Conservation (phyloP, 2,888 invertebrate genomes). For the Axea sp. region DNA sequence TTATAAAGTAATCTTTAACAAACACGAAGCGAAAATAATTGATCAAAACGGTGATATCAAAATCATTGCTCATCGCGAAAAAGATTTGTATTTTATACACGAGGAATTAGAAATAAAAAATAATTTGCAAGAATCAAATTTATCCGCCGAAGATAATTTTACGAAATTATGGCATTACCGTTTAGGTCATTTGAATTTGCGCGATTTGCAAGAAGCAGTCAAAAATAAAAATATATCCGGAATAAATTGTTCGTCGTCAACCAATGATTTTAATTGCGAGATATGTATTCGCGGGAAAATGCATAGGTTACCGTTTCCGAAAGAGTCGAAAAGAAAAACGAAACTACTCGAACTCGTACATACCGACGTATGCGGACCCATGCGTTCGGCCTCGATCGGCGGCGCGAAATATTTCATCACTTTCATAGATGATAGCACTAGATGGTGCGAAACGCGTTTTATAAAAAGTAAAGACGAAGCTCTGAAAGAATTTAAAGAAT, state of each 20-base stretch:
- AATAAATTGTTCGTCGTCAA: background rate
- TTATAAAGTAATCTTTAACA: background rate
- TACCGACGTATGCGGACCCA: constrained; percentile 66
- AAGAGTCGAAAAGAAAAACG: background rate
- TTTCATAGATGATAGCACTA: constrained; percentile 65
- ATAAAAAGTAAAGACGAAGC: constrained; percentile 22
- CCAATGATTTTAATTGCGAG: background rate
- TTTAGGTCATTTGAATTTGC: constrained; percentile 60
- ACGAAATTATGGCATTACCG: constrained; percentile 12
- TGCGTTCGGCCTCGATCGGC: constrained; percentile 54
- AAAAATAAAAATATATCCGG: constrained; percentile 32
- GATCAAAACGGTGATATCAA: background rate
- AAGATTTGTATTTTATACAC: background rate
- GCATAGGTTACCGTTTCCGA: constrained; percentile 12
- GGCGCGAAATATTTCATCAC: constrained; percentile 63
- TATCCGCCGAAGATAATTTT: background rate
- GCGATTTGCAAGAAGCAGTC: constrained; percentile 26
- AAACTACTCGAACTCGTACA: constrained; percentile 64
- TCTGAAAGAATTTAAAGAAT: constrained; percentile 19
- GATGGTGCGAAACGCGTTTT: constrained; percentile 65
- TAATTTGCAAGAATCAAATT: background rate
- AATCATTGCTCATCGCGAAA: background rate
- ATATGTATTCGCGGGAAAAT: constrained; percentile 38
- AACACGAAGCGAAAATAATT: background rate
- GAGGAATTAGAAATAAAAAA: background rate